These are phyloP conservation scores for Osmerus eperlanus DNA, from an alignment of 2,113 vertebrate genomes.

Conservation along the genomic window DNA sequence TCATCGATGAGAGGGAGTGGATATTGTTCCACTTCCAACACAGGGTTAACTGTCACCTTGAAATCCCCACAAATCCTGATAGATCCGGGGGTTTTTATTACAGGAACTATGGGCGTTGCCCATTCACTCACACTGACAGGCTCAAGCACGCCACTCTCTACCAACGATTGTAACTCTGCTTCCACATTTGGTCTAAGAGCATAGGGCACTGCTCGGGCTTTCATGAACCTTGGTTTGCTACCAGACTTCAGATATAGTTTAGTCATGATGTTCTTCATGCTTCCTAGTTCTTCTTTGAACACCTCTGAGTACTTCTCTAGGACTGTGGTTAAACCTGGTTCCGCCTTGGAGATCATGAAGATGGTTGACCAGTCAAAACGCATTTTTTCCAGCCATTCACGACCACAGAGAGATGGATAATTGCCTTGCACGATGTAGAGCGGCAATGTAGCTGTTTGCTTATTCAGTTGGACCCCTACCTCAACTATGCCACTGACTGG, in stretches of 20 bases:
- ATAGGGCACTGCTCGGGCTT: slow-evolving; percentile 7
- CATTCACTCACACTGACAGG: slow-evolving; percentile 1
- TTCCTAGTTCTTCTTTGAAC: neutral
- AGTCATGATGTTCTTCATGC: neutral
- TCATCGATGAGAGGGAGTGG: slow-evolving; percentile 11
- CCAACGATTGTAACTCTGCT: slow-evolving; percentile 2
- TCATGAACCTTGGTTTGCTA: neutral
- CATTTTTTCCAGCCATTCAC: neutral
- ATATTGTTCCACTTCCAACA: slow-evolving; percentile 2
- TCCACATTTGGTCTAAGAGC: slow-evolving; percentile 8
- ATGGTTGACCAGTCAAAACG: neutral
- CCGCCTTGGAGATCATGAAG: neutral
- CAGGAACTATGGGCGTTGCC: slow-evolving; percentile 15
- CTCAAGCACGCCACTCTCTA: neutral
- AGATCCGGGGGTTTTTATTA: neutral
- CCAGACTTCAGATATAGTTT: neutral
- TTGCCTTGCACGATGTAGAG: neutral
- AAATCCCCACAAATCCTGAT: slow-evolving; percentile 12
- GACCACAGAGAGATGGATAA: neutral
- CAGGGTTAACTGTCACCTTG: slow-evolving; percentile 10
- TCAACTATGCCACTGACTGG: neutral
- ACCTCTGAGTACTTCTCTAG: neutral
- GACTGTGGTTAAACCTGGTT: neutral
- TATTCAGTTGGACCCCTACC: neutral
- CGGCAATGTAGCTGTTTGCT: neutral